Base-by-base conservation (phyloP, 2,113 vertebrate genomes). In the Cololabis saira region DNA sequence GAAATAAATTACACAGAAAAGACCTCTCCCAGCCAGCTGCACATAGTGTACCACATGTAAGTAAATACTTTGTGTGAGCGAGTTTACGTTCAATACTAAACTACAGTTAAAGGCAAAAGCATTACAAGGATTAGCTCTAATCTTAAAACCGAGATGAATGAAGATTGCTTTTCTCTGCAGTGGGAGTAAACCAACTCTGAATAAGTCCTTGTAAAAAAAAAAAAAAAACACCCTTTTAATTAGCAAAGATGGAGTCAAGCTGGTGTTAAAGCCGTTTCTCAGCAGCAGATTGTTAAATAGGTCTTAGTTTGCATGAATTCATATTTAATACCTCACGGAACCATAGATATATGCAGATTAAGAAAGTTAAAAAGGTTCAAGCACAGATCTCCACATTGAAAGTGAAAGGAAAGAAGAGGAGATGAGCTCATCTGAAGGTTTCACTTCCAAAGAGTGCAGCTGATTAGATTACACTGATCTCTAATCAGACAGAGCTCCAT, bases 391-490 rank as follows among this genome's bases (percentile, higher is more conserved):
- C 24, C 24, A 27, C 24, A 27, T 5, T 27, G 24, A 27, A 27
- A 27, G 24, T 27, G 24, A 27, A 27, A 27, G 5, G 24, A 27
- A 27, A 27, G 24, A 27, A 27, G 5, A 27, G 24, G 5, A 27
- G 24, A 27, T 27, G 24, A 27, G 24, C 24, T 3, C 2, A 27
- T 54, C 22, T 4, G 47, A 48, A 13, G 12, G 43, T 43, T 54
- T 69, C n/a, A 30, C 21, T 12, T 33, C 24, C 52, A 72, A 67
- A 67, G 52, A 1, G 27, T 11, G 40, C 7, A 33, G 67, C 16
- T 85, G 78, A 89, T 87, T 72, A 58, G 76, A 85, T 85, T 76
- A 76, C 48, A 21, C 37, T 15, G 44, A 17, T 11, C 45, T 71
- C 72, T 87, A 80, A 83, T 77, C 67, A 61, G 54, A 82, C 54